Evolutionary conservation across 2,113 vertebrate genomes (phyloP).

Genomic region (Pelecanoides urinatrix): DNA sequence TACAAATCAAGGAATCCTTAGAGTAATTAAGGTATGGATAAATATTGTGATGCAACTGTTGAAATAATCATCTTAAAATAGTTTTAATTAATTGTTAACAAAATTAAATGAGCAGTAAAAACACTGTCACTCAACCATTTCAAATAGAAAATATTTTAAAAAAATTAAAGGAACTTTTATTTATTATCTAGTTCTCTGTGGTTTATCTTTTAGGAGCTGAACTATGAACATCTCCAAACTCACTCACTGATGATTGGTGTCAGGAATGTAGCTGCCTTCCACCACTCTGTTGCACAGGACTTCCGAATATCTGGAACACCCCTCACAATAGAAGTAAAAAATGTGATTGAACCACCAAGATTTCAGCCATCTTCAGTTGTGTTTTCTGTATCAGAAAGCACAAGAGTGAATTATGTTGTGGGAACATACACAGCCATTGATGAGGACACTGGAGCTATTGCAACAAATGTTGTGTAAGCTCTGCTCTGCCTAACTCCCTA

Average conservation of each 20-base stretch:
- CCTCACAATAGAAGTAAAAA: constrained; percentile 77
- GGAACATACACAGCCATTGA: constrained; percentile 78
- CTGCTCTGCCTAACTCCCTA: neutral
- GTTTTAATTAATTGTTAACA: neutral
- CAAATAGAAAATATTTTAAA: neutral
- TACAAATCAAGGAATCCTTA: constrained; percentile 89
- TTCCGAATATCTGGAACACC: constrained; percentile 64
- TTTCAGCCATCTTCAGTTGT: constrained; percentile 74
- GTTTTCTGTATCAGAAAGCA: constrained; percentile 70
- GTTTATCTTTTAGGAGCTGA: constrained; percentile 74
- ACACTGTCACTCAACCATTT: neutral
- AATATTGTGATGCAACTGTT: neutral
- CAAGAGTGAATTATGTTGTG: constrained; percentile 63
- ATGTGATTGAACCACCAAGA: constrained; percentile 78
- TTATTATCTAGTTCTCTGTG: neutral
- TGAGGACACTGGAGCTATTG: constrained; percentile 81
- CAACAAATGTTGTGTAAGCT: constrained; percentile 84
- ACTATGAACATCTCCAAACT: constrained; percentile 82
- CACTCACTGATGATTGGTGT: constrained; percentile 79
- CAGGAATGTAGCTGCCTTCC: constrained; percentile 84
- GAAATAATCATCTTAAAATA: neutral
- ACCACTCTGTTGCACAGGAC: constrained; percentile 68
- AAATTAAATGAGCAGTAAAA: neutral
- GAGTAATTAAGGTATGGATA: constrained; percentile 79
- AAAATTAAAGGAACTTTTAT: neutral